These are phyloP conservation scores for Cryptus viduatorius DNA, from an alignment of 2,888 invertebrate species.

Conservation along the genomic window DNA sequence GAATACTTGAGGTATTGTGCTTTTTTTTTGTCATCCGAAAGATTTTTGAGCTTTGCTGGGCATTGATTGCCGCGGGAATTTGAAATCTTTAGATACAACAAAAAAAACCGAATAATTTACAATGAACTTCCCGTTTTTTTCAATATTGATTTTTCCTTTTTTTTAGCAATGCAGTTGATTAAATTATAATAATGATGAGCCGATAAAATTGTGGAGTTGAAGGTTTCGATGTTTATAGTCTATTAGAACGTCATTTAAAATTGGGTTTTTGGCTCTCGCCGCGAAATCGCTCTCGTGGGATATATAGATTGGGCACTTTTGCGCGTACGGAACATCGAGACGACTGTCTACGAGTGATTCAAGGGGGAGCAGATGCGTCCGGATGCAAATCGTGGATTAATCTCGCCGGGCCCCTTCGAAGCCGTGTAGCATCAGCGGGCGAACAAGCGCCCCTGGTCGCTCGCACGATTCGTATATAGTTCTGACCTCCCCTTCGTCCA, in stretches of 20 bases:
- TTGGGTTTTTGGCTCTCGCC: slow-evolving; percentile 38
- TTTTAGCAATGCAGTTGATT: background rate
- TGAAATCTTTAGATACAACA: too few species aligned
- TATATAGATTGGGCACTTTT: slow-evolving; percentile 66
- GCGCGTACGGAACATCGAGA: slow-evolving; percentile 45
- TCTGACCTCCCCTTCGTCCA: slow-evolving; percentile 42
- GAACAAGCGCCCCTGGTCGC: slow-evolving; percentile 70
- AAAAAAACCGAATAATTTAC: background rate
- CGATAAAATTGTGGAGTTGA: background rate
- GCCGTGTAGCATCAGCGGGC: slow-evolving; percentile 72
- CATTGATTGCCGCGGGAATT: too few species aligned
- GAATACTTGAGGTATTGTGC: slow-evolving; percentile 19
- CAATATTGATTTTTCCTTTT: background rate
- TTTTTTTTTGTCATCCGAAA: background rate
- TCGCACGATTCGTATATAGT: slow-evolving; percentile 33
- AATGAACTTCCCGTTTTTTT: background rate
- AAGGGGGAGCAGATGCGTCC: slow-evolving; percentile 83
- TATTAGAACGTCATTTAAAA: slow-evolving; percentile 37
- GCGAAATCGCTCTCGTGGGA: slow-evolving; percentile 71
- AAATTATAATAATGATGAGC: background rate
- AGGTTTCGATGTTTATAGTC: slow-evolving; percentile 16
- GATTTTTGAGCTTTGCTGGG: background rate
- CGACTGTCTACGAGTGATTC: slow-evolving; percentile 48
- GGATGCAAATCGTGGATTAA: slow-evolving; percentile 85
- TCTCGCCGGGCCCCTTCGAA: slow-evolving; percentile 80